These are phyloP conservation scores for Leptinotarsa rubiginosa DNA, from an alignment of 2,888 invertebrate species.

Conservation along the genomic window DNA sequence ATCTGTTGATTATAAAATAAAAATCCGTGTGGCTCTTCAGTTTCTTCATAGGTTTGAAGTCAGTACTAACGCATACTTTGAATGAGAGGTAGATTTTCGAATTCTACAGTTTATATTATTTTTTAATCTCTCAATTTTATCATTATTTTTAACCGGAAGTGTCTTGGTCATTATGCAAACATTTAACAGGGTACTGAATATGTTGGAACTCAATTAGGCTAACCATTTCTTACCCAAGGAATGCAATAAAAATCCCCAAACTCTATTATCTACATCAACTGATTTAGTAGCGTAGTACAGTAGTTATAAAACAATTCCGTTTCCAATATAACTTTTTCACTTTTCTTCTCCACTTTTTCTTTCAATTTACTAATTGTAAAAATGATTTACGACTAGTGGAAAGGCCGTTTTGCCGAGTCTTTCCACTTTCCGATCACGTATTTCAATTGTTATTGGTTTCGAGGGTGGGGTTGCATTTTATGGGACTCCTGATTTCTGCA, in stretches of 20 bases:
- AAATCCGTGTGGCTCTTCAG: no score
- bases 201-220: background rate
- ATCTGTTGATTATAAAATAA: no score
- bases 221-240: background rate
- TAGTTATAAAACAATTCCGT: conserved; percentile 30
- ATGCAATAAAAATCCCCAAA: conserved; percentile 16
- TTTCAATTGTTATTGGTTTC: conserved; percentile 58
- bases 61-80: no score
- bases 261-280: conserved; percentile 20
- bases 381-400: conserved; percentile 56
- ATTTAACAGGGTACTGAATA: no score
- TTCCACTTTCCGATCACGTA: conserved; percentile 56
- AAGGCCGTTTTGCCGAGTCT: conserved; percentile 42
- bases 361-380: conserved; percentile 59
- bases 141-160: no score
- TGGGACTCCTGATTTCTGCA: conserved; percentile 55
- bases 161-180: no score
- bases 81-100: no score
- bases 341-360: conserved; percentile 48
- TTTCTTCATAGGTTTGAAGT: no score
- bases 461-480: conserved; percentile 51
- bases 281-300: conserved; percentile 22
- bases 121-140: no score
- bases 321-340: conserved; percentile 44
- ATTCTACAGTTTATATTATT: no score